phyloP scores from a whole-genome alignment of 1,140 invertebrate species.

The Glomeris maerens region DNA sequence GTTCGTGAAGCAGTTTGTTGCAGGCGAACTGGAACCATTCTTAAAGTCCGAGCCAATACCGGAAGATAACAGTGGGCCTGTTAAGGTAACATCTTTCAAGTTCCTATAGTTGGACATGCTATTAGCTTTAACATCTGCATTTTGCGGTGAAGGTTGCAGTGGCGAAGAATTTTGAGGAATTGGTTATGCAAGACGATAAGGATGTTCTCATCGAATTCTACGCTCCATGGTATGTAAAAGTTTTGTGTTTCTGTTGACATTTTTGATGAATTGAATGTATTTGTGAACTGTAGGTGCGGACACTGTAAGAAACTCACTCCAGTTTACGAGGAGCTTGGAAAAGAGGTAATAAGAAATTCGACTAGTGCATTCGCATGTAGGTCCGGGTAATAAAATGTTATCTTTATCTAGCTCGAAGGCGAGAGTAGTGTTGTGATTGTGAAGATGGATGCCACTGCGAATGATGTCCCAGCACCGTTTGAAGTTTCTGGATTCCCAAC shows the following conservation, averaged over 20 bases:
- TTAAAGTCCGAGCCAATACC: constrained; percentile 92
- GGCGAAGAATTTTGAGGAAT: constrained; percentile 90
- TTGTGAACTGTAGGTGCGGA: constrained; percentile 51
- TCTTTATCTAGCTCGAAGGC: constrained; percentile 45
- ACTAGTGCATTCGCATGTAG: neutral
- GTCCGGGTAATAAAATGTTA: neutral
- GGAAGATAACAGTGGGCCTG: constrained; percentile 62
- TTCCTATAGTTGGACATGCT: neutral
- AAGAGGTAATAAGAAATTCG: constrained; percentile 44
- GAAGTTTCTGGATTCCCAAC: constrained; percentile 97
- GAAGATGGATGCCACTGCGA: constrained; percentile 96
- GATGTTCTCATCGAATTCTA: constrained; percentile 97
- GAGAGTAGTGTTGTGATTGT: constrained; percentile 80
- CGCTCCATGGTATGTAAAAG: constrained; percentile 96
- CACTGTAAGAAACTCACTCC: constrained; percentile 95
- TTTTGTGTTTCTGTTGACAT: neutral
- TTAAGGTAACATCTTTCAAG: constrained; percentile 42
- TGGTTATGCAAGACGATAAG: constrained; percentile 78
- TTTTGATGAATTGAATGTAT: constrained; percentile 12
- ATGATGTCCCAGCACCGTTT: constrained; percentile 85
- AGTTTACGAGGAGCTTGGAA: constrained; percentile 83
- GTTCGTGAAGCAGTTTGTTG: constrained; percentile 77
- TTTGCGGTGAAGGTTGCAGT: constrained; percentile 53
- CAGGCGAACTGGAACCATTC: constrained; percentile 73
- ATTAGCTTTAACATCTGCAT: constrained; percentile 4